Percentiles rank a stretch among this genome's conserved stretches.
These are phyloP conservation scores for Drosophila kikkawai DNA, from an alignment of 1,140 invertebrate genomes.

Conservation along the genomic window DNA sequence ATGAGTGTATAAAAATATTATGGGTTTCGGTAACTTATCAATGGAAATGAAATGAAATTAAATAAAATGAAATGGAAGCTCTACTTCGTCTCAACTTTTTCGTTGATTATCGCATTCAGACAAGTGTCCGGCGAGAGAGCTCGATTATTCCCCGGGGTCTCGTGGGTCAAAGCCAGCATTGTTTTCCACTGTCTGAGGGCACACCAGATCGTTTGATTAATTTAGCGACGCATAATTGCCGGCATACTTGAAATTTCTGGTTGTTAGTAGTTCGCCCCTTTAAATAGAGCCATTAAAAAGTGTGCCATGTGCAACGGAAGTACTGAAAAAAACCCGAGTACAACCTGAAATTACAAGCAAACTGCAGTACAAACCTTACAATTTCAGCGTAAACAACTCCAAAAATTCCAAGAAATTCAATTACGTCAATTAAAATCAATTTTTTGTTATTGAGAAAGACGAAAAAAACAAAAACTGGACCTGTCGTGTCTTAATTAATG, in stretches of 20 bases:
- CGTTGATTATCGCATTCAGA: conserved; percentile 22
- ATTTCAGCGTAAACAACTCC: conserved; percentile 39
- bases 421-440: conserved; percentile 62
- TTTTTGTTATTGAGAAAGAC: conserved; percentile 17
- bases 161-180: conserved; percentile 30
- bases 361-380: conserved; percentile 40
- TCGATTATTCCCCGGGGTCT: conserved; percentile 12
- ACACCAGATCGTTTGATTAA: conserved; percentile 14
- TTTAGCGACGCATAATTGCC: conserved; percentile 17
- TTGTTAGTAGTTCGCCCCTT: neutral
- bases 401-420: conserved; percentile 68
- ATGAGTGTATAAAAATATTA: conserved; percentile 8
- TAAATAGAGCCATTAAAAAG: conserved; percentile 37
- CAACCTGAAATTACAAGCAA: conserved; percentile 52
- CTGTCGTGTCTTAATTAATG: conserved; percentile 58
- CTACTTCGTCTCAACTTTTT: conserved; percentile 18
- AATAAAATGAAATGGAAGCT: neutral
- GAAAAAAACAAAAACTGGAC: conserved; percentile 17
- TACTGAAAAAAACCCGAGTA: neutral
- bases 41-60: conserved; percentile 32
- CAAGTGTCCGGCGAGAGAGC: conserved; percentile 5
- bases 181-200: conserved; percentile 19
- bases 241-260: conserved; percentile 30
- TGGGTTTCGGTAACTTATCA: conserved; percentile 14
- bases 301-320: conserved; percentile 67